Percentiles rank a stretch among this genome's conserved stretches.
Conservation (phyloP, 2,888 invertebrate genomes). For the Oscheius onirici region DNA sequence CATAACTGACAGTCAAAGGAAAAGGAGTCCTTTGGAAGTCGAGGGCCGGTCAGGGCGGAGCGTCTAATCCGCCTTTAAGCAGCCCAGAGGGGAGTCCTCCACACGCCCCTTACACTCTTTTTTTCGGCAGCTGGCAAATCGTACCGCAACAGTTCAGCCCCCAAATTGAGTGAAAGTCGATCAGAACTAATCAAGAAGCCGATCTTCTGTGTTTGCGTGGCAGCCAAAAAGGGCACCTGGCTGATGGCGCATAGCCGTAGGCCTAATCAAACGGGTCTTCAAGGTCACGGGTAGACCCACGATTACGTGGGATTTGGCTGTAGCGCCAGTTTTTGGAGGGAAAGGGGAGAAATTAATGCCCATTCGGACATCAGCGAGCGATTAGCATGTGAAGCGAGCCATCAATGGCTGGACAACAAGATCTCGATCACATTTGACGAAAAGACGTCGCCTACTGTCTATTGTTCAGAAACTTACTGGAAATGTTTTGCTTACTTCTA, state of each 20-base stretch:
- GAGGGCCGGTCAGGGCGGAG: conserved; percentile 24
- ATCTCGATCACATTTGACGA: too few species aligned
- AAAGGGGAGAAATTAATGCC: too few species aligned
- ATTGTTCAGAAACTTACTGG: too few species aligned
- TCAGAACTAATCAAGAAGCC: too few species aligned
- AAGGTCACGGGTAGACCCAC: conserved; percentile 12
- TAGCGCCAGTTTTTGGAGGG: too few species aligned
- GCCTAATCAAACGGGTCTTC: conserved; percentile 18
- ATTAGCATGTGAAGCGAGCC: too few species aligned
- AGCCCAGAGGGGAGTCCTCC: neutral
- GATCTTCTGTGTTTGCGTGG: neutral
- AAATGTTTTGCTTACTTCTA: too few species aligned
- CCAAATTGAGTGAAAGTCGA: neutral
- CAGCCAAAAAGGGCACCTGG: neutral
- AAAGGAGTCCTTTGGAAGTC: conserved; percentile 12
- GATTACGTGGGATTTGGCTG: conserved; percentile 24
- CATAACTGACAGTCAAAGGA: conserved; percentile 1
- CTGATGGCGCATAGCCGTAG: neutral
- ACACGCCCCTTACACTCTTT: conserved; percentile 8
- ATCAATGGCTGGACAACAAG: too few species aligned
- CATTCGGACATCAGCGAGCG: too few species aligned
- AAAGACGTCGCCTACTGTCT: too few species aligned
- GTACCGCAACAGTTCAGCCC: neutral
- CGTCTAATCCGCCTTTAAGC: conserved; percentile 28
- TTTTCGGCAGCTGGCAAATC: neutral